Evolutionary conservation across 2,888 invertebrate genomes (phyloP), one percentile per base, ranked within the genome.

Genomic region (Himalopsyche kuldschensis): DNA sequence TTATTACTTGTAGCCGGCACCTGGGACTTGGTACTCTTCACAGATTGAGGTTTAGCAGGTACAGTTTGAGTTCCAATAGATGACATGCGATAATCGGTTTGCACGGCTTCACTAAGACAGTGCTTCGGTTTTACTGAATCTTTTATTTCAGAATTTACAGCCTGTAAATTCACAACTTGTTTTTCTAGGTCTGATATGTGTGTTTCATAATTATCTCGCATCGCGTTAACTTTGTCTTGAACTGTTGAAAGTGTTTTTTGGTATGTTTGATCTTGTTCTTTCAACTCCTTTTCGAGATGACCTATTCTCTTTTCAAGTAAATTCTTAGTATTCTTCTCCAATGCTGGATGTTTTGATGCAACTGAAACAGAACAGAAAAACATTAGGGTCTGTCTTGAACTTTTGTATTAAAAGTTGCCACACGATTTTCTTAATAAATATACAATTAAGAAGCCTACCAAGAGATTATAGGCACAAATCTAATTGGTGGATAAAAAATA

Each of bases 151-250:
- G 90, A 90, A 87, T 90, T 91, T 87, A 91, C 90, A 5, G 31
- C 47, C 47, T 85, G 84, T 84, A 91, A 75, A 89, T 89, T 91
- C 81, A 90, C 87, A 17, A 93, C 93, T 88, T 95, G 95, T 31
- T 94, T 91, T 89, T 95, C 95, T n/a, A 95, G 91, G 87, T 95
- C 95, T 86, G 94, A 94, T 82, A 95, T 95, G 88, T 96, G 95
- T 48, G 91, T 93, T 87, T 95, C 94, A 87, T 96, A 96, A 88
- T 95, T 96, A 82, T 93, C 92, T 89, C 95, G 95, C 92, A 96
- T 95, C 75, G 95, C 94, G 48, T 94, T 93, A 88, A 96, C 96
- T 87, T 95, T 95, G 82, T 94, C 94, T 89, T 96, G 96, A 20
- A 96, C 93, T 79, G 95, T 95, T 30, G 94, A 88, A 86, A 96